Conservation (phyloP, 2,797 vertebrate species). For the Adrianichthys oophorus region DNA sequence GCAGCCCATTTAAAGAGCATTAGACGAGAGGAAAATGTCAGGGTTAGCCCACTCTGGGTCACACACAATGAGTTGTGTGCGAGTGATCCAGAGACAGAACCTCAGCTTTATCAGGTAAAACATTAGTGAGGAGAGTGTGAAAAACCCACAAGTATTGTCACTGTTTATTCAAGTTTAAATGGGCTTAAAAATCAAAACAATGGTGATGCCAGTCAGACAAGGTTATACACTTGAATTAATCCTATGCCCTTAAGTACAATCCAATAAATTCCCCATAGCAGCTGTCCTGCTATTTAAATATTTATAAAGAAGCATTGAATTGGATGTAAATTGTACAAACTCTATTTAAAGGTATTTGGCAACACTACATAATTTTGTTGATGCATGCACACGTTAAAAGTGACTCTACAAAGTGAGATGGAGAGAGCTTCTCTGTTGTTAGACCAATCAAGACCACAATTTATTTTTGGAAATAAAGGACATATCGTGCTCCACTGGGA, state of each 20-base stretch:
- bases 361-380: background rate
- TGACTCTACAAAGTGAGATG: background rate
- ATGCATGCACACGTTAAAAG: background rate
- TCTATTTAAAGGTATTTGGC: background rate
- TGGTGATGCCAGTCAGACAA: slow-evolving; percentile 16
- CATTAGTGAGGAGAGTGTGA: slow-evolving; percentile 10
- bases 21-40: slow-evolving; percentile 53
- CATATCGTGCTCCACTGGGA: too few species aligned
- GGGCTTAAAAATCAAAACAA: slow-evolving; percentile 3
- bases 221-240: background rate
- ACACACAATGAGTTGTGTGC: slow-evolving; percentile 11
- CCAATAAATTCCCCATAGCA: background rate
- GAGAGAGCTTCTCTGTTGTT: too few species aligned
- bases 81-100: background rate
- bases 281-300: background rate
- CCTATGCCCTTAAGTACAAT: background rate
- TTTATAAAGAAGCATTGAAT: background rate
- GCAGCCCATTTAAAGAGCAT: slow-evolving; percentile 59
- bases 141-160: slow-evolving; percentile 15
- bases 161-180: slow-evolving; percentile 13
- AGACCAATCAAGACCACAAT: too few species aligned
- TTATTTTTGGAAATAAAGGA: too few species aligned
- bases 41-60: slow-evolving; percentile 42
- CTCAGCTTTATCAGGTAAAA: slow-evolving; percentile 12
- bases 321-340: background rate